These are phyloP conservation scores for Syrphus vitripennis DNA, from an alignment of 2,888 invertebrate species.

Conservation along the genomic window DNA sequence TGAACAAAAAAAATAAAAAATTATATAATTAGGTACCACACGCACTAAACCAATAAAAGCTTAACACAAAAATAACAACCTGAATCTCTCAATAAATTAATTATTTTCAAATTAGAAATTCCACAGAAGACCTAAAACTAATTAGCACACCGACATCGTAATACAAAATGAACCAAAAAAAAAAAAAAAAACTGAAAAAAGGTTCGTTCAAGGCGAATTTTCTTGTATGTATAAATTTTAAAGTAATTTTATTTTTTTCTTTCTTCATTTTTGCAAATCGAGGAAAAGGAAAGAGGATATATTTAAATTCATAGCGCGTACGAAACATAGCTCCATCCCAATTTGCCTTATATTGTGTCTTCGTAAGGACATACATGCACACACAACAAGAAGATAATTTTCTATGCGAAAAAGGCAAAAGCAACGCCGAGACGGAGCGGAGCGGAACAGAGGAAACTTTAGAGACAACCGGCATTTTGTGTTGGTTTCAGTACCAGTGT, in stretches of 20 bases:
- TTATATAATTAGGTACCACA: too few relatives aligned
- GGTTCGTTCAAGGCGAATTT: background rate
- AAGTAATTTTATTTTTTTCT: slow-evolving; percentile 19
- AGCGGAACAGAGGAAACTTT: background rate
- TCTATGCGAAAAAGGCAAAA: background rate
- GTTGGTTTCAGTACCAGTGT: too few relatives aligned
- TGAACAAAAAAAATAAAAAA: slow-evolving; percentile 18
- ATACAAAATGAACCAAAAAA: background rate
- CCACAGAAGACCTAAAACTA: slow-evolving; percentile 1
- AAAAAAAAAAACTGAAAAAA: background rate
- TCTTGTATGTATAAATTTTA: background rate
- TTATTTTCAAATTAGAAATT: slow-evolving; percentile 37
- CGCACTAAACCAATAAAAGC: background rate
- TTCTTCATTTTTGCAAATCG: background rate
- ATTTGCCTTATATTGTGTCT: background rate
- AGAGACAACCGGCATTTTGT: background rate
- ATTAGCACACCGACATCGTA: background rate
- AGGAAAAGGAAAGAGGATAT: background rate
- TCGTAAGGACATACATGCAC: background rate
- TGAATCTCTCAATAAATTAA: slow-evolving; percentile 39
- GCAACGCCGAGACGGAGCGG: too few relatives aligned
- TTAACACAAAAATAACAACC: background rate
- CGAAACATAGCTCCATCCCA: background rate
- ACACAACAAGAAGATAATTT: background rate
- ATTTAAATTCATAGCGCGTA: slow-evolving; percentile 48